Evolutionary conservation across 2,888 invertebrate species (phyloP).

Genomic region (Tipula helvola): DNA sequence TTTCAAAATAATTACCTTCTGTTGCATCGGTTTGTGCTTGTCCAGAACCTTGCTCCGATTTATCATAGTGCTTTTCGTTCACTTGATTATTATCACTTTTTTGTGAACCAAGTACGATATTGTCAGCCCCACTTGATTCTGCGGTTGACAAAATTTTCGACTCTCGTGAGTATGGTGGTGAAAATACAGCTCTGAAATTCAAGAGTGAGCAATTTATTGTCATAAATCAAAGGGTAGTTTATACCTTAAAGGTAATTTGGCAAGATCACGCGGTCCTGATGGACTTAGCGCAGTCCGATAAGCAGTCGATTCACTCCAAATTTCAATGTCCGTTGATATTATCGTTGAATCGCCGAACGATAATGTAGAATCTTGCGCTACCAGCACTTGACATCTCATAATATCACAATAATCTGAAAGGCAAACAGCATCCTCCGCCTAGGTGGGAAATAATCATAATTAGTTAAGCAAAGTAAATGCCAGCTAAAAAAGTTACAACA

Average conservation of each 20-base stretch:
- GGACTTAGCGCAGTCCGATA: constrained; percentile 48
- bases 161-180: not conserved
- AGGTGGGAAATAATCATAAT: constrained; percentile 13
- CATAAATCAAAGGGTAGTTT: not conserved
- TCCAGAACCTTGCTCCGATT: not conserved
- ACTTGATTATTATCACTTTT: not conserved
- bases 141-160: not conserved
- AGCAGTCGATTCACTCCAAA: constrained; percentile 69
- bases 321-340: constrained; percentile 66
- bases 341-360: constrained; percentile 51
- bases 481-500: not conserved
- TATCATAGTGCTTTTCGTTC: constrained; percentile 5
- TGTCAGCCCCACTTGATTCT: not conserved
- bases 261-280: constrained; percentile 40
- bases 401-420: constrained; percentile 92
- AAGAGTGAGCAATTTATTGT: not conserved
- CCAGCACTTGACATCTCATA: constrained; percentile 83
- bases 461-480: not conserved
- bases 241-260: constrained; percentile 29
- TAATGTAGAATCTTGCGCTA: constrained; percentile 52
- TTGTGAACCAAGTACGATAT: not conserved
- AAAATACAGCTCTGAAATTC: not conserved
- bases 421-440: constrained; percentile 88
- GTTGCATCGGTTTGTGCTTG: not conserved
- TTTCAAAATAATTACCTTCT: not conserved